These are phyloP conservation scores for Charanyca ferruginea DNA, from an alignment of 2,888 invertebrate genomes.

Conservation along the genomic window DNA sequence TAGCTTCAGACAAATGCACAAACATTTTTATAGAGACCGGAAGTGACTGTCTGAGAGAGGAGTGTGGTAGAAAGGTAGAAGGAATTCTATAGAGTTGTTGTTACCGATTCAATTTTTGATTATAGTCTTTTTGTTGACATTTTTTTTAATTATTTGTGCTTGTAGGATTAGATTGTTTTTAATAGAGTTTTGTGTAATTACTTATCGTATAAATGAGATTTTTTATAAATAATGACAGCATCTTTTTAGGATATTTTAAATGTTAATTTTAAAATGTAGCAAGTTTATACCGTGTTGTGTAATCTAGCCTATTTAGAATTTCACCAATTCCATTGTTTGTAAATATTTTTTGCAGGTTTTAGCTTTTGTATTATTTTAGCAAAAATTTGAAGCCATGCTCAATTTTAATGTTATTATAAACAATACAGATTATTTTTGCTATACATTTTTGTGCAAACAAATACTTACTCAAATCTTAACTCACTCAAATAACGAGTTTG, in stretches of 20 bases:
- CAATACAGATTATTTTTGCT: too few species aligned
- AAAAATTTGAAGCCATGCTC: background rate
- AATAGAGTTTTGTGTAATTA: background rate
- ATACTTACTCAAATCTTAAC: too few species aligned
- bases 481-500: too few species aligned
- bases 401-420: too few species aligned
- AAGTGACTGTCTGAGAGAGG: conserved; percentile 83
- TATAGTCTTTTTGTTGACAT: conserved; percentile 8
- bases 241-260: too few species aligned
- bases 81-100: conserved; percentile 75
- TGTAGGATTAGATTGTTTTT: conserved; percentile 24
- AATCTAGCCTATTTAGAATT: background rate
- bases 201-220: background rate
- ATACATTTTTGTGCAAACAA: too few species aligned
- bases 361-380: background rate
- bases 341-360: background rate
- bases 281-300: background rate
- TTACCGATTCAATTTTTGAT: conserved; percentile 45
- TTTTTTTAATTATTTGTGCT: conserved; percentile 21
- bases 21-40: conserved; percentile 87
- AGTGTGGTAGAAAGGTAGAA: conserved; percentile 81
- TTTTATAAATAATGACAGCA: too few species aligned
- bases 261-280: background rate
- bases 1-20: conserved; percentile 79
- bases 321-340: background rate